Evolutionary conservation across 2,113 vertebrate species (phyloP), one percentile per base, ranked within the genome.

Genomic region (Camelus bactrianus): DNA sequence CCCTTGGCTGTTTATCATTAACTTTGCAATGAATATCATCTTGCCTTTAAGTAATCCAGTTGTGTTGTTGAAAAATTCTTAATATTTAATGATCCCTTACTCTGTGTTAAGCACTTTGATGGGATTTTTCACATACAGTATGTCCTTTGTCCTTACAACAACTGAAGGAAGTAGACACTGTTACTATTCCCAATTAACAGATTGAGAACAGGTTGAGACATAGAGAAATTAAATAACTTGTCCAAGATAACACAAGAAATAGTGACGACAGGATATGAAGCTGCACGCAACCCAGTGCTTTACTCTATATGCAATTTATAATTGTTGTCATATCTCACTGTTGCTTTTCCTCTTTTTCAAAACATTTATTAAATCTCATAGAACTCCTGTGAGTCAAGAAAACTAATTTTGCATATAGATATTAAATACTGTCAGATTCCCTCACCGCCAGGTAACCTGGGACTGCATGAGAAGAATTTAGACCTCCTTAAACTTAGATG

Each of bases 41-140:
- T 91, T 84, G 35, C 13, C 26, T 89, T 94, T 85, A 62, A 92
- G 70, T 70, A 93, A 85, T 81, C n/a, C 28, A 88, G 16, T 77
- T 95, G 60, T 90, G 38, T 50, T 93, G 4, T 89, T 93, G 54
- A 83, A 89, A 95, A 83, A 67, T 56, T 73, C 58, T 1, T 89
- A 28, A 67, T 79, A 70, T 50, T 58, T 52, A 73, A 50, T 48
- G 46, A 88, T 28, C 32, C 10, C 5, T 94, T 50, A 46, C 42
- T 91, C 54, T 69, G 20, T 48, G 12, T 54, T 89, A 52, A 67
- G n/a, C 19, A 84, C 32, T 91, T 93, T 64, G 60, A 38, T 91
- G 8, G 58, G 15, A 46, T 42, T 62, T 89, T 96, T 89, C 42
- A 35, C 20, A 1, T 76, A 17, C 2, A 46, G 16, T 87, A 14